Evolutionary conservation across 1,140 invertebrate species (phyloP).

Genomic region (Tetramorium simillimum): DNA sequence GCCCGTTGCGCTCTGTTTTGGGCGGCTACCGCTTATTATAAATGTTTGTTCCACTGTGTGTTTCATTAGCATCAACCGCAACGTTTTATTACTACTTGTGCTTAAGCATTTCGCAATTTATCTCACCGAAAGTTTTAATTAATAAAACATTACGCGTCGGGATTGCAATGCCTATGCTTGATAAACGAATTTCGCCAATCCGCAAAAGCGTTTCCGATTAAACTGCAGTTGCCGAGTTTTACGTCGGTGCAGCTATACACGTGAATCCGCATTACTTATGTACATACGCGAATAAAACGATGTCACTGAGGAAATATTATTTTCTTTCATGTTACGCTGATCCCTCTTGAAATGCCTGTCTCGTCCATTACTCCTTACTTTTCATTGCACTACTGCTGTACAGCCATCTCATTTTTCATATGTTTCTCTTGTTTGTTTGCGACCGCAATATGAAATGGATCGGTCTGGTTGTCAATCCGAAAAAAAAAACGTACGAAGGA

Average conservation of each 20-base stretch:
- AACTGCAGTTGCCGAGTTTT: constrained; percentile 5
- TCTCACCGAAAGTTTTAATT: constrained; percentile 49
- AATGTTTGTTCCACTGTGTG: constrained; percentile 49
- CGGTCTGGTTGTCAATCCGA: neutral
- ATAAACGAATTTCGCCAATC: constrained; percentile 38
- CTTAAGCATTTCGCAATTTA: constrained; percentile 60
- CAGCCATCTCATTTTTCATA: constrained; percentile 31
- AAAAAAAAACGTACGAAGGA: neutral
- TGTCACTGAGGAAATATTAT: constrained; percentile 42
- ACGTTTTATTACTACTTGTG: constrained; percentile 55
- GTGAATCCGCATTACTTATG: neutral
- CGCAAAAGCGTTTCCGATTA: constrained; percentile 25
- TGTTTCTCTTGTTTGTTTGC: neutral
- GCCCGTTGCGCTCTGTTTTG: constrained; percentile 44
- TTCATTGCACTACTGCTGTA: constrained; percentile 19
- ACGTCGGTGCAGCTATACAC: neutral
- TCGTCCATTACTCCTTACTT: constrained; percentile 36
- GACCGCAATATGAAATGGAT: constrained; percentile 13
- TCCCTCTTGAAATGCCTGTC: constrained; percentile 38
- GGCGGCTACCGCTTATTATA: constrained; percentile 39
- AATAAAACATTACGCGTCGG: constrained; percentile 51
- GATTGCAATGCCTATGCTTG: constrained; percentile 20
- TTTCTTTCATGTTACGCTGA: constrained; percentile 40
- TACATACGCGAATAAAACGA: constrained; percentile 18
- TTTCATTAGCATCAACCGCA: constrained; percentile 61